phyloP scores from a whole-genome alignment of 2,888 invertebrate species.

The Chromoteleia sp. region DNA sequence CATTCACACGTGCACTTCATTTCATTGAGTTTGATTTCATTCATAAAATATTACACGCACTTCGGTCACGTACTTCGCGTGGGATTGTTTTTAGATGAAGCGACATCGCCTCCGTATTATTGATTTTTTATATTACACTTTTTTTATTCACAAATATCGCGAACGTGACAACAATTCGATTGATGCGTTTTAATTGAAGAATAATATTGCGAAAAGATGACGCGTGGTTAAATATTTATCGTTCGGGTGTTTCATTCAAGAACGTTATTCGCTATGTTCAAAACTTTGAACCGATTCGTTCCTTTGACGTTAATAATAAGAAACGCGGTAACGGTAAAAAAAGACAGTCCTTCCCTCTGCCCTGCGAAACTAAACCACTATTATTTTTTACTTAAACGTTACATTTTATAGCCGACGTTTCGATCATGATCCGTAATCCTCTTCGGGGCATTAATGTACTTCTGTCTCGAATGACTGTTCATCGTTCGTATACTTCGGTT shows the following conservation, averaged over 20 bases:
- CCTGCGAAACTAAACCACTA: too few species aligned
- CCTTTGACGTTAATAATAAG: too few species aligned
- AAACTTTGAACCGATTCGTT: too few species aligned
- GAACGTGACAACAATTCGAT: neutral
- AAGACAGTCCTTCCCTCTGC: too few species aligned
- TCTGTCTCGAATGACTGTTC: neutral
- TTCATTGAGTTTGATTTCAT: conserved; percentile 8
- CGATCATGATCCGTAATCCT: neutral
- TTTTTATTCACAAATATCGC: conserved; percentile 1
- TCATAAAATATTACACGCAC: conserved; percentile 8
- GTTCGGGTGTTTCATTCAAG: neutral
- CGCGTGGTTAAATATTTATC: neutral
- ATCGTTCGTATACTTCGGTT: neutral
- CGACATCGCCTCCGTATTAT: neutral
- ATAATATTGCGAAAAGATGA: neutral
- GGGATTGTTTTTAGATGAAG: conserved; percentile 1
- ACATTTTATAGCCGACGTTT: neutral
- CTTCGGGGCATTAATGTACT: neutral
- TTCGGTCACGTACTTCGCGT: conserved; percentile 5
- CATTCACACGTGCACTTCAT: neutral
- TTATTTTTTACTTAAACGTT: neutral
- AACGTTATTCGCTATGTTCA: neutral
- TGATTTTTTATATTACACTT: conserved; percentile 5
- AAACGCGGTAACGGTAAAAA: too few species aligned
- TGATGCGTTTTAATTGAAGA: neutral